These are phyloP conservation scores for Smutsia gigantea DNA, from an alignment of 2,797 vertebrate species.

Conservation along the genomic window DNA sequence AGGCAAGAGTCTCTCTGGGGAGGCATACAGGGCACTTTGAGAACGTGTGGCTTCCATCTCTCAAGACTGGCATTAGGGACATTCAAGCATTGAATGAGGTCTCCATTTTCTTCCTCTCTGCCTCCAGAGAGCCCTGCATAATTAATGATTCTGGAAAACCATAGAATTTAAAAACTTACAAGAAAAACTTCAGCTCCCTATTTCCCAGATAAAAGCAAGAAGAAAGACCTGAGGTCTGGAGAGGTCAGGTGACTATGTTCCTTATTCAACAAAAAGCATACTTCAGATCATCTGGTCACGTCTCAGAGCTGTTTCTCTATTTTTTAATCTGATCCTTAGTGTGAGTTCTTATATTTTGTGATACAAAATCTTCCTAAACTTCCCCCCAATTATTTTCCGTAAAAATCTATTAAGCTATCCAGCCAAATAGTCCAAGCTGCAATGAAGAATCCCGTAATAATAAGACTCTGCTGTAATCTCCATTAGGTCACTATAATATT, in stretches of 20 bases:
- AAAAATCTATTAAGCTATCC: conserved; percentile 56
- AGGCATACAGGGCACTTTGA: background rate
- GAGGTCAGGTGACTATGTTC: background rate
- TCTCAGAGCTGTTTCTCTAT: background rate
- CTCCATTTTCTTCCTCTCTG: background rate
- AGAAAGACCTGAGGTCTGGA: background rate
- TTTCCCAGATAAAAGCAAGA: conserved; percentile 30
- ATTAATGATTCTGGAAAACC: background rate
- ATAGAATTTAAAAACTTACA: background rate
- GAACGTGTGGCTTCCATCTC: background rate
- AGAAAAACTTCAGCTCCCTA: background rate
- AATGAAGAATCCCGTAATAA: conserved; percentile 75
- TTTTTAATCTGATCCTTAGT: background rate
- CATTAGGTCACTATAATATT: conserved; percentile 81
- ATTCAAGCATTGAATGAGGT: background rate
- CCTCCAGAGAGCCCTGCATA: background rate
- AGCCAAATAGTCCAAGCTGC: conserved; percentile 48
- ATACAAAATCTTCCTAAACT: background rate
- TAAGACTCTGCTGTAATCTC: conserved; percentile 83
- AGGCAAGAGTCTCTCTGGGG: too few relatives aligned
- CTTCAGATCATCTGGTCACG: background rate
- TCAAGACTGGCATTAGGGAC: background rate
- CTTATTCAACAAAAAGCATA: background rate
- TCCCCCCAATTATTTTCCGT: conserved; percentile 62
- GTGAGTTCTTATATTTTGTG: background rate